Base-by-base conservation (phyloP, 2,797 vertebrate species). In the Corythornis leucogaster region DNA sequence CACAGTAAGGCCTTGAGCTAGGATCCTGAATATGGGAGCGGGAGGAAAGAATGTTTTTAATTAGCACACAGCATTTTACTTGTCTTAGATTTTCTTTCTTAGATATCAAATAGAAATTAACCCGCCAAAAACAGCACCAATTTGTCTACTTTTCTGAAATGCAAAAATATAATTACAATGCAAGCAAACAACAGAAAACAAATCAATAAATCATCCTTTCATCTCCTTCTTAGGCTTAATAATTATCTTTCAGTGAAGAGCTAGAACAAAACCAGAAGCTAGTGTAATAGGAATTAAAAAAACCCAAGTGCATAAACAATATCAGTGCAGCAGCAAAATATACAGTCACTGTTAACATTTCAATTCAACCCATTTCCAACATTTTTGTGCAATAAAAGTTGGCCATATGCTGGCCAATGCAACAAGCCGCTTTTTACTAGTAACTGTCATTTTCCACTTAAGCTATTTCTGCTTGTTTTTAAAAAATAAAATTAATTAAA, bases 331-430 rank as follows among this genome's bases (percentile, higher is more conserved):
- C 96, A 97, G 97, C 97, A 97, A 97, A 97, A 97, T 89, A 96
- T 42, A 94, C 84, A 96, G 95, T 96, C 86, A 83, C 64, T 80
- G 89, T 93, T 94, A 97, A 97, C 96, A 95, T 96, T 98, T 93
- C 51, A 86, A 94, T 96, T 97, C 97, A 98, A 97, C 94, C 96
- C 92, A 96, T 93, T 94, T 96, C 95, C 96, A 97, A 94, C 94
- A 96, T 92, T 96, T 95, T 95, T 98, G 98, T 98, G 97, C 98
- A 98, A 98, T 96, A 97, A 96, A 97, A 98, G 96, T 50, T 70
- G 87, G 95, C 96, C 97, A 93, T 93, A 68, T 62, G 58, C 84
- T 95, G 97, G 94, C 97, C 97, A 97, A 96, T 76, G 75, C 85
- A 93, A 97, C 83, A 89, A 94, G 74, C 95, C 80, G 95, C 51